These are phyloP conservation scores for Tenodera sinensis DNA, from an alignment of 2,888 invertebrate genomes.

Conservation along the genomic window DNA sequence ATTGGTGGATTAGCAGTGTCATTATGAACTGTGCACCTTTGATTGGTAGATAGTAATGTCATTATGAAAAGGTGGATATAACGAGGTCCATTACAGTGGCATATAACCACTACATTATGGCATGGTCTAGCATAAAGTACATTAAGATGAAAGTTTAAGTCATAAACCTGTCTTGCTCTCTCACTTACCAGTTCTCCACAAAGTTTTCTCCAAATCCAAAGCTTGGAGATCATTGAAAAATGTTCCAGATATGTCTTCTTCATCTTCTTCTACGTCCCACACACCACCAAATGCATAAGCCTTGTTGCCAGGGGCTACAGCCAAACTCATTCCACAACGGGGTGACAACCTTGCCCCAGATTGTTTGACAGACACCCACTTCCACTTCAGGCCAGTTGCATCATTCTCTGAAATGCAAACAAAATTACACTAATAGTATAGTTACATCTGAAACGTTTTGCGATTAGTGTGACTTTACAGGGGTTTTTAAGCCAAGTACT, in stretches of 20 bases:
- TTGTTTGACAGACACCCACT: slow-evolving; percentile 65
- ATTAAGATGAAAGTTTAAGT: background rate
- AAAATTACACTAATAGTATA: background rate
- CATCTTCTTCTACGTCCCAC: slow-evolving; percentile 71
- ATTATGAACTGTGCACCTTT: too few relatives aligned
- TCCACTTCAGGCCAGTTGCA: slow-evolving; percentile 61
- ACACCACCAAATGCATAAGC: slow-evolving; percentile 87
- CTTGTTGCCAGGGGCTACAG: slow-evolving; percentile 58
- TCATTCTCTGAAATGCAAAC: slow-evolving; percentile 53
- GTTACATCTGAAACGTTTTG: too few relatives aligned
- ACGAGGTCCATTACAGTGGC: too few relatives aligned
- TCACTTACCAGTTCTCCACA: slow-evolving; percentile 64
- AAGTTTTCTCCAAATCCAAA: slow-evolving; percentile 69
- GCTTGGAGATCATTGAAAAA: slow-evolving; percentile 77
- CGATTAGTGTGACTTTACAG: too few relatives aligned
- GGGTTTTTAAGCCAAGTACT: too few relatives aligned
- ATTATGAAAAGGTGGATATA: too few relatives aligned
- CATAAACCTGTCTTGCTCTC: slow-evolving; percentile 29
- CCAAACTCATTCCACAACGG: slow-evolving; percentile 64
- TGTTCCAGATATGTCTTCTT: slow-evolving; percentile 72
- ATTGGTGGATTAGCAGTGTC: too few relatives aligned
- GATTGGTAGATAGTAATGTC: too few relatives aligned
- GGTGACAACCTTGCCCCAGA: slow-evolving; percentile 61
- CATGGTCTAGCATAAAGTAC: too few relatives aligned
- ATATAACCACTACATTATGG: too few relatives aligned